Percentiles rank a stretch among this genome's conserved stretches.
Evolutionary conservation across 92 coral and sea anemone species (phyloP).

Genomic region (Parazoanthus darwini): DNA sequence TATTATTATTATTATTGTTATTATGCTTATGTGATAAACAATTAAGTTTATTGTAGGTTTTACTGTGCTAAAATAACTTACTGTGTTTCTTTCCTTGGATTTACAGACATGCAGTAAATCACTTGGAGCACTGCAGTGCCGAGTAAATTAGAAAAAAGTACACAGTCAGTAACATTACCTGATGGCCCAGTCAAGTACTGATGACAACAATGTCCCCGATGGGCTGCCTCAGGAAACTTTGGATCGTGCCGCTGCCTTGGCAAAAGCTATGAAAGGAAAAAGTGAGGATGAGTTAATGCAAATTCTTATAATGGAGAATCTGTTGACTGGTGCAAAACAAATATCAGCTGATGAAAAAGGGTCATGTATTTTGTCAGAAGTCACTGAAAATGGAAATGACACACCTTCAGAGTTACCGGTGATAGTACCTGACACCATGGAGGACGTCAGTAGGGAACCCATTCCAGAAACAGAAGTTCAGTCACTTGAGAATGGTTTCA

Average conservation of each 20-base stretch:
- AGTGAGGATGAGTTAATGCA: slow-evolving; percentile 1
- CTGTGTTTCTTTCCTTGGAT: not conserved
- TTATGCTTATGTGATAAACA: no score
- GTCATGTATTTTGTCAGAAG: not conserved
- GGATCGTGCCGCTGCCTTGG: slow-evolving; percentile 20
- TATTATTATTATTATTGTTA: no score
- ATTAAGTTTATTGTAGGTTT: no score
- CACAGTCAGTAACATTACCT: no score
- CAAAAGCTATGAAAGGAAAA: slow-evolving; percentile 21
- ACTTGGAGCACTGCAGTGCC: not conserved
- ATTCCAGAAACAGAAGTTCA: not conserved
- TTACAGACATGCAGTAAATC: not conserved
- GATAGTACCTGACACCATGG: not conserved
- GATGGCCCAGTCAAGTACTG: slow-evolving; percentile 12
- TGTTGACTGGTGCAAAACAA: not conserved
- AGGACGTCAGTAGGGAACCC: not conserved
- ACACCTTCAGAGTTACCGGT: not conserved
- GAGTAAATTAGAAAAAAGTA: not conserved
- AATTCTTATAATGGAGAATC: not conserved
- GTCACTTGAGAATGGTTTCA: not conserved
- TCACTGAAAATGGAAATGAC: not conserved
- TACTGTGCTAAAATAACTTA: no score
- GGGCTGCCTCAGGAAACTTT: not conserved
- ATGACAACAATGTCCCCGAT: not conserved
- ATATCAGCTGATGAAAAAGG: slow-evolving; percentile 1